Evolutionary conservation across 2,113 vertebrate species (phyloP), one percentile per base, ranked within the genome.

Genomic region (Ictalurus furcatus): DNA sequence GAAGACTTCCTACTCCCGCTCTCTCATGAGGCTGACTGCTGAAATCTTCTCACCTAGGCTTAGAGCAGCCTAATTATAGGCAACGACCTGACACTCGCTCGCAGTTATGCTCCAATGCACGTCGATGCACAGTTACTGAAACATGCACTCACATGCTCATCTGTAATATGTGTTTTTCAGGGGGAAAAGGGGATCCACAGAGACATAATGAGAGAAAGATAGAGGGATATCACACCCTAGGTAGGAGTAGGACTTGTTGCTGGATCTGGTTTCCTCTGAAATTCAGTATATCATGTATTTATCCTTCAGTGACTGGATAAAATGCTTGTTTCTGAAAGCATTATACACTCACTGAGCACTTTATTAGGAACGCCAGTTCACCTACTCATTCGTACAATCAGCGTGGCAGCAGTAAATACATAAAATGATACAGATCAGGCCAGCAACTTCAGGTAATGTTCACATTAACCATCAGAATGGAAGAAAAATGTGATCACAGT

Each of bases 31-130:
- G 61, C 56, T 78, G n/a, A 85, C 91, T 89, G 84, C 89, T 88
- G 92, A 95, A 95, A 92, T 92, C 91, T 92, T 95, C 94, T 95
- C 95, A 95, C 94, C 95, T 94, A 91, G 88, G 92, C 90, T 89
- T 89, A 92, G 93, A 92, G 94, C 92, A 91, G 93, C 80, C 67
- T 96, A 95, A 96, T 96, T 96, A 95, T 83, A 91, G 92, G 88
- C 59, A 44, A 88, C 84, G 44, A 93, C 94, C 92, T 93, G 94
- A 94, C 91, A 93, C 91, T 69, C 65, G 23, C 74, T 84, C 19
- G 14, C 21, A 84, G 73, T 74, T 40, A 86, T 86, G 52, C 69
- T 78, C 23, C 56, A 40, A 44, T n/a, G 12, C 85, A 86, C 56
- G 73, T 52, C 14, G 30, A 40, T 73, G 85, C 30, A 78, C 87